Evolutionary conservation across 2,888 invertebrate species (phyloP).

Genomic region (Luperina nickerlii): DNA sequence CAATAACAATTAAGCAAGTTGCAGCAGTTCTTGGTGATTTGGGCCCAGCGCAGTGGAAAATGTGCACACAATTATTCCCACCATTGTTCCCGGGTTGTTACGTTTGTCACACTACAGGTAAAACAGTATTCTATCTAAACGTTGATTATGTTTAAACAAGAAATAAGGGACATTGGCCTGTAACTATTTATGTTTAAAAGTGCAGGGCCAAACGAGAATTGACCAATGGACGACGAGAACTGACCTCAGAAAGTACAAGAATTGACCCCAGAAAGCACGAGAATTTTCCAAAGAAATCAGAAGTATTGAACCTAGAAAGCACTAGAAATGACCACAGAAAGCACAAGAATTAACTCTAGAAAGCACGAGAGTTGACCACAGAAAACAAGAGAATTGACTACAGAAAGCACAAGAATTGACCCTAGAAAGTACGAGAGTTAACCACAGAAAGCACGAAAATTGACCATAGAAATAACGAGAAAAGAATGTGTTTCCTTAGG

Average conservation of each 20-base stretch:
- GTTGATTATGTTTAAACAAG: background rate
- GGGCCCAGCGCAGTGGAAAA: constrained; percentile 78
- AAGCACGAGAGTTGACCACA: background rate
- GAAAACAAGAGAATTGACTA: no score
- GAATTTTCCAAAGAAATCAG: no score
- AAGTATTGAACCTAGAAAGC: no score
- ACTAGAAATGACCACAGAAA: no score
- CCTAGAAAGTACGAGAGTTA: no score
- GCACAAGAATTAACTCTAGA: background rate
- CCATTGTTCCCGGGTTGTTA: constrained; percentile 75
- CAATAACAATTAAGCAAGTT: constrained; percentile 75
- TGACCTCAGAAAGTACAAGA: background rate
- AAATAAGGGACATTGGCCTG: background rate
- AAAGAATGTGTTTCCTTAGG: background rate
- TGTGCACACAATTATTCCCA: constrained; percentile 80
- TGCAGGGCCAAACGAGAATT: background rate
- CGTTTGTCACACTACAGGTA: constrained; percentile 39
- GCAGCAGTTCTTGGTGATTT: constrained; percentile 74
- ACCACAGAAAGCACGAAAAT: background rate
- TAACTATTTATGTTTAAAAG: background rate
- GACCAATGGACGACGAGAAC: background rate
- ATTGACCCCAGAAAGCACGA: background rate
- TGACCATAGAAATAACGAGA: background rate
- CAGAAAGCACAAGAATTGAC: no score
- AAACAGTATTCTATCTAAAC: constrained; percentile 16